Evolutionary conservation across 2,113 vertebrate species (phyloP).

Genomic region (Aphyosemion australe): DNA sequence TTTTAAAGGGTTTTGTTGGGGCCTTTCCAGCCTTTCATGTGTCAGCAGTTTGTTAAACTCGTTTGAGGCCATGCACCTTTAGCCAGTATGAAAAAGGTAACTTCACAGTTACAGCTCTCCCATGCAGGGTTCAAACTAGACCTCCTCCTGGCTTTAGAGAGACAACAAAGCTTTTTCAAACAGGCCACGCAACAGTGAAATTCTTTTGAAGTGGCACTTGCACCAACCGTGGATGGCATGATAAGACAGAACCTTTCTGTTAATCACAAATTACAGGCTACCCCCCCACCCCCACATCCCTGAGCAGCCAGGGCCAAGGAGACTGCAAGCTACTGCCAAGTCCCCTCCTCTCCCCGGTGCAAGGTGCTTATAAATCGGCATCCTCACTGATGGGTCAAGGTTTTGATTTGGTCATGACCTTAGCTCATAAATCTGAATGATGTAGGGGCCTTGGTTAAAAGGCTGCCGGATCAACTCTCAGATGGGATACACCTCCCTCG

Average conservation of each 20-base stretch:
- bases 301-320: conserved; percentile 60
- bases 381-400: conserved; percentile 73
- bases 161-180: conserved; percentile 30
- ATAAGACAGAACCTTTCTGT: conserved; percentile 59
- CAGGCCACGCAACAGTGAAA: conserved; percentile 26
- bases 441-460: conserved; percentile 72
- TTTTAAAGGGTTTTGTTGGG: background rate
- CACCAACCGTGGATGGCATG: conserved; percentile 39
- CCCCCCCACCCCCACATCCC: conserved; percentile 46
- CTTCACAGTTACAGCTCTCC: conserved; percentile 7
- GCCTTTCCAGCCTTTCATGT: background rate
- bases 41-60: conserved; percentile 23
- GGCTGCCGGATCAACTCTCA: conserved; percentile 63
- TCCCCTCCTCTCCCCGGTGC: conserved; percentile 52
- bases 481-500: conserved; percentile 55
- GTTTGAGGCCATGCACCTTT: conserved; percentile 5
- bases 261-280: conserved; percentile 72
- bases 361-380: conserved; percentile 74
- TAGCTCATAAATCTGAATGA: conserved; percentile 78
- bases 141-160: conserved; percentile 26
- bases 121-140: conserved; percentile 9
- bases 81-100: conserved; percentile 19
- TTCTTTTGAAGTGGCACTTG: conserved; percentile 45
- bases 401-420: conserved; percentile 79
- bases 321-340: conserved; percentile 65